phyloP scores from a whole-genome alignment of 1,140 invertebrate genomes.

The Idris sp. region DNA sequence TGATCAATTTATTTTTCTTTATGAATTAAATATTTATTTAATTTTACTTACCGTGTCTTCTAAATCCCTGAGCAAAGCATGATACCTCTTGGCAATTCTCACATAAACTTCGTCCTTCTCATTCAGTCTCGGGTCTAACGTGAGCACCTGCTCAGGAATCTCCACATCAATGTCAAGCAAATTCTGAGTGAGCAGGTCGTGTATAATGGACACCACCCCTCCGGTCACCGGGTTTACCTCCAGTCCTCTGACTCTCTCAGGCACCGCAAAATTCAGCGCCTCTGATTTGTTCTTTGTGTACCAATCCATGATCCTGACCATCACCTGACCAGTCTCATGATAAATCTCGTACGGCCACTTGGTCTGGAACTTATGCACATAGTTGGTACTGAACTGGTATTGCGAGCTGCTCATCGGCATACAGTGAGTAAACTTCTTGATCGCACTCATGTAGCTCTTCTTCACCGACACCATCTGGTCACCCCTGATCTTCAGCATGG shows the following conservation, averaged over 20 bases:
- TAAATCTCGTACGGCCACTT: slow-evolving; percentile 78
- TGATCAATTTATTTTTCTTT: too few species aligned
- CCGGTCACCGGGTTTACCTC: slow-evolving; percentile 66
- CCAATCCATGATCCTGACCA: slow-evolving; percentile 65
- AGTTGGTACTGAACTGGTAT: slow-evolving; percentile 78
- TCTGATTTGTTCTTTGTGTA: slow-evolving; percentile 54
- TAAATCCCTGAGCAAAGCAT: slow-evolving; percentile 68
- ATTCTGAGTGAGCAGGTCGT: slow-evolving; percentile 65
- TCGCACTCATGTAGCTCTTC: slow-evolving; percentile 72
- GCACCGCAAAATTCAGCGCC: slow-evolving; percentile 22
- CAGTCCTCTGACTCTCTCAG: slow-evolving; percentile 46
- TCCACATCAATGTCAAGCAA: slow-evolving; percentile 77
- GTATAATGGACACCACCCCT: slow-evolving; percentile 68
- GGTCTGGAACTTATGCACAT: slow-evolving; percentile 78
- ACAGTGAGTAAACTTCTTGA: slow-evolving; percentile 73
- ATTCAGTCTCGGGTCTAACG: slow-evolving; percentile 79
- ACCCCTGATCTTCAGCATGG: slow-evolving; percentile 80
- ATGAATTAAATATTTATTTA: too few species aligned
- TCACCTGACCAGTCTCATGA: slow-evolving; percentile 70
- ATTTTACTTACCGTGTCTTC: slow-evolving; percentile 43
- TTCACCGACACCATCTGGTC: slow-evolving; percentile 81
- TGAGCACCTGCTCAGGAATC: slow-evolving; percentile 81
- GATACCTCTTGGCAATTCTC: slow-evolving; percentile 77
- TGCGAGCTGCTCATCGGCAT: slow-evolving; percentile 80
- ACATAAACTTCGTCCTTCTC: slow-evolving; percentile 78